A percentile compares a stretch with the other conserved stretches of the same genome.
Conservation (phyloP, 2,888 invertebrate genomes). For the Machimus rusticus region DNA sequence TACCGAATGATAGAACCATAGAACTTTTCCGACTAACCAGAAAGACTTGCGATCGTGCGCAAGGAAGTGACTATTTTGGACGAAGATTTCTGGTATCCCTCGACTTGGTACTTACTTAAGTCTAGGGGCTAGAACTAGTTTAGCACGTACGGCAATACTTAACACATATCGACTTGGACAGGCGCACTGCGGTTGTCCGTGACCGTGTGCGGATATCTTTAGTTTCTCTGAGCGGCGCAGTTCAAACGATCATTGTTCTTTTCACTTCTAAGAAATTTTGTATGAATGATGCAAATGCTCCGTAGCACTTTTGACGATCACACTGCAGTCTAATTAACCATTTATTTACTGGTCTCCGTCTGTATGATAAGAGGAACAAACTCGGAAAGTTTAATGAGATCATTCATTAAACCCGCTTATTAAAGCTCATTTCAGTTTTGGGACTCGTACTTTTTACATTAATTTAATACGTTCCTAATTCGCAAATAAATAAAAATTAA, state of each 20-base stretch:
- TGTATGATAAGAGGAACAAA: background rate
- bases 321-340: background rate
- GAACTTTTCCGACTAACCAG: background rate
- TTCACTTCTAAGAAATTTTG: background rate
- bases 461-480: background rate
- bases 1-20: background rate
- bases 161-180: background rate
- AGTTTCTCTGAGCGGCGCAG: background rate
- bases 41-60: background rate
- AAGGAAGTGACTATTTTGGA: constrained; percentile 9
- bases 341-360: background rate
- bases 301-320: background rate
- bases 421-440: background rate
- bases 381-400: background rate
- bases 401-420: background rate
- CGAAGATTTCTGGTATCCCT: background rate
- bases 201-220: constrained; percentile 2
- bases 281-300: background rate
- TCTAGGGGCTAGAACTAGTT: background rate
- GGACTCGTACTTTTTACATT: background rate
- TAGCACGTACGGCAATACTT: background rate
- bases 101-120: background rate
- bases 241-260: constrained; percentile 17
- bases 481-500: background rate
- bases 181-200: background rate